Base-by-base conservation (phyloP, 2,113 vertebrate genomes). In the Junco hyemalis region DNA sequence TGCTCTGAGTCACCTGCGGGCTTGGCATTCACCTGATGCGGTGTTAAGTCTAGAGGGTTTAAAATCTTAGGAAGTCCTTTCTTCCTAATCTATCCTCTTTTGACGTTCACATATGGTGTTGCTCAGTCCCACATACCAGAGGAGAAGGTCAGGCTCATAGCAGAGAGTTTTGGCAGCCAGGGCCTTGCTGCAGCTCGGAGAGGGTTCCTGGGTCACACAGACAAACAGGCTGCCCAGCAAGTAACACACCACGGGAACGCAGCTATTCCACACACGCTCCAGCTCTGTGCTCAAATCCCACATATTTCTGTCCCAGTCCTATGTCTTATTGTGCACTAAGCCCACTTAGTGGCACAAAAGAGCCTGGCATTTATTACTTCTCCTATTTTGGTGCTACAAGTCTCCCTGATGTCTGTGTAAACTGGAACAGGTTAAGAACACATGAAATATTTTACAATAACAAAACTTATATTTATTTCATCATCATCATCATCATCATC, bases 11-110 rank as follows among this genome's bases (percentile, higher is more conserved):
- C 45, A 84, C 44, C 59, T 4, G 61, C 3, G 15, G 12, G 2
- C 83, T 70, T 57, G 60, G 47, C 94, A 35, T 48, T 76, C 4
- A 16, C 59, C 72, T 57, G 47, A 53, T 11, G n/a, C 2, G 18
- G 42, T 59, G 61, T 20, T 88, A 85, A 88, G 3, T 66, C 89
- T n/a, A 54, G 45, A 89, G 38, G 78, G 42, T 86, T 96, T 90
- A 88, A 95, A 92, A 92, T 81, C 78, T 83, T 94, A 86, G 31
- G 65, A 95, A 95, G 93, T 82, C 59, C 84, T 91, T 96, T 91
- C 90, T 79, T 95, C 69, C 69, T 96, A 92, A 96, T 92, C 83
- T 80, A 7, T 60, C 78, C 65, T 88, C 61, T 81, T 87, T 87
- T 66, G 83, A 60, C 56, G 12, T 59, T 94, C 66, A 45, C 73